Base-by-base conservation (phyloP, 1,140 invertebrate species). In the Watersipora subatra region DNA sequence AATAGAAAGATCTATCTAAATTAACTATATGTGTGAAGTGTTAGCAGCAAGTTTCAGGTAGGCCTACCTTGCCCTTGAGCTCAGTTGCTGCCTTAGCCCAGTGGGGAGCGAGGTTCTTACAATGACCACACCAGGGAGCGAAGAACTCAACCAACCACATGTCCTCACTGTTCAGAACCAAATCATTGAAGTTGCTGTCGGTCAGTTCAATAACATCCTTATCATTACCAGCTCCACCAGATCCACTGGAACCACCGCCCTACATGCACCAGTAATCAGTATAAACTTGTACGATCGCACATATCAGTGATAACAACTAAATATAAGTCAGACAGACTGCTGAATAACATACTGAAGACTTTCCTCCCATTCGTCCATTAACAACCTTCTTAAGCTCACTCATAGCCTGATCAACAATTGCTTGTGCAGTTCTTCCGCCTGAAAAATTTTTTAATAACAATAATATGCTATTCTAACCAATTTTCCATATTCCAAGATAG, bases 91-190 rank as follows among this genome's bases (percentile, higher is more conserved):
- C 96, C 75, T 88, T 86, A 20, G 88, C 89, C 93, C 93, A 98
- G 69, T 94, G 88, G 0, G 95, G 95, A 59, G 89, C 93, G 17
- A 99, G 83, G 75, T 91, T 94, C 81, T 98, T 96, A 73, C 95
- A 97, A 78, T 97, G 80, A 7, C 83, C 82, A 69, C 84, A 83
- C 80, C 82, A 83, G 0, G 95, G 95, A 19, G 95, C 95, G 80
- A 87, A 97, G 84, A 98, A 98, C 78, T 97, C 93, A 2, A 99
- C 92, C 61, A 99, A 75, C 91, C 92, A 97, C 79, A 94, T 84
- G 72, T 97, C 92, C 19, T 94, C 89, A 2, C 90, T 92, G 62
- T 92, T 84, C 63, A 97, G 75, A 15, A 98, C 93, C 30, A 88
- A 73, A 73, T 92, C 87, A 67, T 96, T 88, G 77, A 99, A 98